Conservation (phyloP, 2,113 vertebrate genomes). For the Thalassarche chlororhynchos region DNA sequence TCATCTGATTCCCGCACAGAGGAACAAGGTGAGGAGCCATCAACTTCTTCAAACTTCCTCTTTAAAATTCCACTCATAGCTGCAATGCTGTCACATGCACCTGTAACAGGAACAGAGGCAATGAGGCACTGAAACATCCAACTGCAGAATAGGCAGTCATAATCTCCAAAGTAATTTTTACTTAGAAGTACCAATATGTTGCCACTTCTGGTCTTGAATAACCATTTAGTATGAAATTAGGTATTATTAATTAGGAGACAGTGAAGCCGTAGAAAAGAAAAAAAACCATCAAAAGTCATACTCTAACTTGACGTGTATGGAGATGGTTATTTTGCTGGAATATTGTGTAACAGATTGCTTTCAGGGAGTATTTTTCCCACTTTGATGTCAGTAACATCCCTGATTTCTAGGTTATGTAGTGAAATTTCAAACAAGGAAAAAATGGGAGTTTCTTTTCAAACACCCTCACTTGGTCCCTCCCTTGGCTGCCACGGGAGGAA, state of each 20-base stretch:
- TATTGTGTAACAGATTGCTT: neutral
- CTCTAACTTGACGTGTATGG: neutral
- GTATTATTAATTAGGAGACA: neutral
- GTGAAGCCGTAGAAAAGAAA: neutral
- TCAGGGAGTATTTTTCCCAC: neutral
- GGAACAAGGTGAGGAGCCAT: constrained; percentile 95
- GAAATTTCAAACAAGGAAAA: neutral
- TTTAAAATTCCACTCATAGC: constrained; percentile 93
- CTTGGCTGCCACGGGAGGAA: neutral
- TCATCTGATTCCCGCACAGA: constrained; percentile 94
- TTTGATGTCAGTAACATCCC: neutral
- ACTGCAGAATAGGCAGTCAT: constrained; percentile 58
- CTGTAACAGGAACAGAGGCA: constrained; percentile 64
- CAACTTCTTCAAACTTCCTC: constrained; percentile 97
- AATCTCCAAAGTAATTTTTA: constrained; percentile 65
- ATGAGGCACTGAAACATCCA: constrained; percentile 61
- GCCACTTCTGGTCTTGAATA: neutral
- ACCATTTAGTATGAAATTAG: neutral
- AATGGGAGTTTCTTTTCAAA: neutral
- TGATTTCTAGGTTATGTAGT: neutral
- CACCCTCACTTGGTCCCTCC: neutral
- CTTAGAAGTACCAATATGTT: neutral
- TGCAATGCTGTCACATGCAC: constrained; percentile 72
- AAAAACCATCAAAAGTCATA: neutral
- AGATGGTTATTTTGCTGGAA: neutral